Base-by-base conservation (phyloP, 1,140 invertebrate genomes). In the Zaprionus lachaisei region DNA sequence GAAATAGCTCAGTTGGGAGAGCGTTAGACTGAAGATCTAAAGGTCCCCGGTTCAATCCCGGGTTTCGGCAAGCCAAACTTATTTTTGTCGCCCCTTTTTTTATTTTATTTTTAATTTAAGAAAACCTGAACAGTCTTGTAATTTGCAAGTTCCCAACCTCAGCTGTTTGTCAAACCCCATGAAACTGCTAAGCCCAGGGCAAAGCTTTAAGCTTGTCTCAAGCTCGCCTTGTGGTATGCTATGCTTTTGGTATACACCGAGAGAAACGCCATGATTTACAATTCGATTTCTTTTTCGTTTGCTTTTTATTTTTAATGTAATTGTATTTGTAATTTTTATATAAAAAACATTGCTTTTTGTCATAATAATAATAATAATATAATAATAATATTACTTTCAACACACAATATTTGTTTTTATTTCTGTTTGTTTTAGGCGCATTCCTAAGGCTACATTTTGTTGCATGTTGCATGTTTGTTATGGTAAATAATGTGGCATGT, bases 11-110 rank as follows among this genome's bases (percentile, higher is more conserved):
- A 95, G 95, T 95, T 95, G 95, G 95, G 95, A 96, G 95, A 96
- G 95, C 95, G 95, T 96, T 95, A 96, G 95, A 96, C 95, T 96
- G 95, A 95, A 95, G 95, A 96, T 96, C 95, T 96, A 95, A 96
- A 96, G 94, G 95, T 96, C 95, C 95, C 95, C 94, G 94, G 95
- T 95, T 95, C 95, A 94, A 95, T 95, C 95, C 95, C 95, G 93
- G 55, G 65, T 58, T 67, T 67, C 55, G 65, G 64, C 64, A 67
- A 22, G 15, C 26, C 11, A 9, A 1, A 9, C 1, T 57, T 26
- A 38, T 38, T 34, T 12, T 20, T 57, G 24, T 4, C 24, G 2
- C 24, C 24, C 4, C 4, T 4, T 26, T 20, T 49, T 51, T 20
- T 51, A 17, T 22, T 51, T 51, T 28, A n/a, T 31, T 28, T 24